A percentile compares a stretch with the other conserved stretches of the same genome.
phyloP scores from a whole-genome alignment of 2,888 invertebrate species.

The Lepidocyrtinus sp. region DNA sequence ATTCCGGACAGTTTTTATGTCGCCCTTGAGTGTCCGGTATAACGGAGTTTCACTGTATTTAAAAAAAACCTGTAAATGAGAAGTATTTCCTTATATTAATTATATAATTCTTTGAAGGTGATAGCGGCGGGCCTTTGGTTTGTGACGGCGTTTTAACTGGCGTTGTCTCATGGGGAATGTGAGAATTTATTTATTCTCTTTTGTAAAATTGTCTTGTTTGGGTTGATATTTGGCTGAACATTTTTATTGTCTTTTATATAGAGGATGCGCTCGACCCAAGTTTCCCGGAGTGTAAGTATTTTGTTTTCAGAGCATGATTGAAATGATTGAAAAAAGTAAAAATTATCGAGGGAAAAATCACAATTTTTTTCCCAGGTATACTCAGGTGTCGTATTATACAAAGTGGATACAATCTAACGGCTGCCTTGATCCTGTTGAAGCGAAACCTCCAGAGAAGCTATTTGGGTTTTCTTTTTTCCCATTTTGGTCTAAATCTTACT shows the following conservation, averaged over 20 bases:
- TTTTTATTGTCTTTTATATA: slow-evolving; percentile 12
- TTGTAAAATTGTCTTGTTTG: neutral
- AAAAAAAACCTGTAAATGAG: no score
- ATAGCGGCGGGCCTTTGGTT: slow-evolving; percentile 50
- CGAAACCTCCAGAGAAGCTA: slow-evolving; percentile 44
- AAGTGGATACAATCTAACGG: slow-evolving; percentile 69
- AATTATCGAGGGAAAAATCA: no score
- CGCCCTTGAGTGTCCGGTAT: no score
- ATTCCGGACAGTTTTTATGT: no score
- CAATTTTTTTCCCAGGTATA: slow-evolving; percentile 47
- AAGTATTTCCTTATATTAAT: no score
- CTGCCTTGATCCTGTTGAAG: slow-evolving; percentile 53
- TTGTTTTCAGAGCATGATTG: neutral
- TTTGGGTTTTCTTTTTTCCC: slow-evolving; percentile 52
- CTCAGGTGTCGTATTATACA: slow-evolving; percentile 66
- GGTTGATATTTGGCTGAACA: neutral
- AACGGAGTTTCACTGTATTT: no score
- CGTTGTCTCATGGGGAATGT: slow-evolving; percentile 59
- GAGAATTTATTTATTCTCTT: no score
- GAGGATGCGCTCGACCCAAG: slow-evolving; percentile 59
- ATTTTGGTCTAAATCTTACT: slow-evolving; percentile 38
- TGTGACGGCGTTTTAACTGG: slow-evolving; percentile 59
- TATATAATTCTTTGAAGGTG: no score
- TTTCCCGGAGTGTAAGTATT: slow-evolving; percentile 55
- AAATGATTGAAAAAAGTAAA: neutral